Conservation (phyloP, 2,113 vertebrate species). For the Microtus ochrogaster region DNA sequence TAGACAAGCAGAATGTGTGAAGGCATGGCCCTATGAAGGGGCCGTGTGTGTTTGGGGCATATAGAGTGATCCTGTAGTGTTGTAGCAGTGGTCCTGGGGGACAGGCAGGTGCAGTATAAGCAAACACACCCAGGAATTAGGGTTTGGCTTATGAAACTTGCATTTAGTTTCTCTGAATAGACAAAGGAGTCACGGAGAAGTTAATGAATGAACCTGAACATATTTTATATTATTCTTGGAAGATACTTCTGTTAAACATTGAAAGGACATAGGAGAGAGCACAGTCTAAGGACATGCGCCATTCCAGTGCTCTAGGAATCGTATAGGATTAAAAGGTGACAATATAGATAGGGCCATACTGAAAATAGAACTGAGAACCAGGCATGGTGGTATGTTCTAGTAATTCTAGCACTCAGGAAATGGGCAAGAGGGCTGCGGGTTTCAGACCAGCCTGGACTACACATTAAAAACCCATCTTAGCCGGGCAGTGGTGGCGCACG, state of each 20-base stretch:
- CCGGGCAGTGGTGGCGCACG: too few species aligned
- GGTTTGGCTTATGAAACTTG: background rate
- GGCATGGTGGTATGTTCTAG: background rate
- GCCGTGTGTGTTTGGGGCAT: background rate
- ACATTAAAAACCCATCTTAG: background rate
- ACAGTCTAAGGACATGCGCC: background rate
- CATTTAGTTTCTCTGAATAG: background rate
- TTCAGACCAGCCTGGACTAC: background rate
- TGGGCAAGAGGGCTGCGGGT: background rate
- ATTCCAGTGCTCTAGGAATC: background rate
- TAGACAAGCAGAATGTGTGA: background rate
- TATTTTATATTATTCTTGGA: background rate
- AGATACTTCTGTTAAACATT: background rate
- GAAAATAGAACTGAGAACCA: background rate
- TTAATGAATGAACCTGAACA: background rate
- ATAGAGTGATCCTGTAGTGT: background rate
- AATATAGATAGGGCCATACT: background rate
- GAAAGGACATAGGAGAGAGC: conserved; percentile 7
- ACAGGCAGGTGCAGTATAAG: background rate
- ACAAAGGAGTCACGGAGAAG: background rate
- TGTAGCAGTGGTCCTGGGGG: background rate
- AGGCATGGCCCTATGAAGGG: background rate
- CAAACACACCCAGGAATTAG: background rate
- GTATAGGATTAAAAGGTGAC: background rate
- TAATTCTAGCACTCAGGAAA: background rate